These are phyloP conservation scores for Tineola bisselliella DNA, from an alignment of 2,888 invertebrate genomes.

Conservation along the genomic window DNA sequence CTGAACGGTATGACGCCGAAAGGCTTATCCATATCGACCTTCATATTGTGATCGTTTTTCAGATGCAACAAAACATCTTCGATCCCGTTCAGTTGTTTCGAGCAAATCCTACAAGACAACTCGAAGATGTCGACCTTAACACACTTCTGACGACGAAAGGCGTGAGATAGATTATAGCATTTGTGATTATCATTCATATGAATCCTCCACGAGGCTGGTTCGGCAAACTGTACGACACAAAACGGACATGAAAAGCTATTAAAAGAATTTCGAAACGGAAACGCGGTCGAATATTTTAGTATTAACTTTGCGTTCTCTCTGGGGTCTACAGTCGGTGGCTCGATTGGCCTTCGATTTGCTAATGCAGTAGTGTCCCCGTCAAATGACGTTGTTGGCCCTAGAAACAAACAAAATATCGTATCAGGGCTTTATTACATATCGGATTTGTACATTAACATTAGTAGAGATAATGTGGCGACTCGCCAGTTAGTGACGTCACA, in stretches of 20 bases:
- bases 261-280: constrained; percentile 23
- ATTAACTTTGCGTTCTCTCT: constrained; percentile 15
- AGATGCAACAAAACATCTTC: constrained; percentile 44
- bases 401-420: constrained; percentile 17
- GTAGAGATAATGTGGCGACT: too few relatives aligned
- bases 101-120: constrained; percentile 53
- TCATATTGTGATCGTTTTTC: constrained; percentile 55
- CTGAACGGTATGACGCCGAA: constrained; percentile 27
- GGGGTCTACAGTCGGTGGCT: not conserved
- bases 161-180: constrained; percentile 21
- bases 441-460: too few relatives aligned
- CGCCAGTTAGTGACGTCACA: too few relatives aligned
- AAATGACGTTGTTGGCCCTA: constrained; percentile 14
- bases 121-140: constrained; percentile 53
- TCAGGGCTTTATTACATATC: not conserved
- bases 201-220: constrained; percentile 25
- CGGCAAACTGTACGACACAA: constrained; percentile 28
- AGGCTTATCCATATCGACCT: constrained; percentile 43
- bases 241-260: constrained; percentile 27
- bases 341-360: not conserved
- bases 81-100: constrained; percentile 40
- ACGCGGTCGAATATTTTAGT: constrained; percentile 21
- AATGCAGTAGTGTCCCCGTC: not conserved
- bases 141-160: constrained; percentile 18
- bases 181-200: constrained; percentile 38